Base-by-base conservation (phyloP, 2,113 vertebrate species). In the Tachysurus fulvidraco region DNA sequence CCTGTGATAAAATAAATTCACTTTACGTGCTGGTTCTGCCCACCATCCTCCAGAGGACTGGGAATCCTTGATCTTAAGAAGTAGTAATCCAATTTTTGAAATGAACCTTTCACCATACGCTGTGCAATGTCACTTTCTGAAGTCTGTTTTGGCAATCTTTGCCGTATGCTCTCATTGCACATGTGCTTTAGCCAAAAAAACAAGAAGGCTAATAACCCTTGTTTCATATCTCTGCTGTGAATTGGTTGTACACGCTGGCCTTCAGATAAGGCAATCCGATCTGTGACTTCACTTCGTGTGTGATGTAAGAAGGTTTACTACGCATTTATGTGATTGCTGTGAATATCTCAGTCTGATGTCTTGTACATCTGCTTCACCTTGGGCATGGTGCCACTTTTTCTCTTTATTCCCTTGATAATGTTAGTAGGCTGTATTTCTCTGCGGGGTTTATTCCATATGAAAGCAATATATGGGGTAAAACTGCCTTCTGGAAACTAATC, bases 91-190 rank as follows among this genome's bases (percentile, higher is more conserved):
- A 94, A 91, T 95, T 93, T 92, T 91, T 57, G 90, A 93, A 94
- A 93, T 95, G 93, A 94, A 94, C 93, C 93, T 95, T 93, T 93
- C 91, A 93, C 90, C 91, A 88, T 92, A 95, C 93, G 91, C 92
- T 85, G 83, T 89, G 90, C 94, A 94, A 94, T 94, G 94, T 95
- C 94, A 95, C 94, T 93, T 89, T 93, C 91, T 91, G 91, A 92
- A 87, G 91, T 91, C 93, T 90, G 93, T 91, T 91, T 92, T 88
- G 86, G 7, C 67, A 84, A 88, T 85, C 92, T 93, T 91, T 83
- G 60, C 77, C 71, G 57, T 62, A 50, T 23, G 41, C 52, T 67
- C 78, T 74, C 25, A 46, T 30, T 69, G 77, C 52, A 67, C 78
- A 50, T 73, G 55, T 54, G 65, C 65, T 86, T 73, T 60, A 81